These are phyloP conservation scores for Ctenosaura bakeri DNA, from an alignment of 2,797 vertebrate genomes.

Conservation along the genomic window DNA sequence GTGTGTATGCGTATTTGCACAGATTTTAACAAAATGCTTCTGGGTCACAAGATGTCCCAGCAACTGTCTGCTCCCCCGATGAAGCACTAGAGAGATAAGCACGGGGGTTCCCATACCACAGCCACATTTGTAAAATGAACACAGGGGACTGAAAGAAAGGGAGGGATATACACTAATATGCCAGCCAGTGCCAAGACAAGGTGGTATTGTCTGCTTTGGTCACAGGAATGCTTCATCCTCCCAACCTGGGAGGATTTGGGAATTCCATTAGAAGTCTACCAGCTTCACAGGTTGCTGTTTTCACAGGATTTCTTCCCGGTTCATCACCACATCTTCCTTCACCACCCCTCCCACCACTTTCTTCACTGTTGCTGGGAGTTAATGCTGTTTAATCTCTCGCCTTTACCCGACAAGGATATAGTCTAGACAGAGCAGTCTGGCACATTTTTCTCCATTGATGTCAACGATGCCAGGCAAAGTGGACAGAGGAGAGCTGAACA, in stretches of 20 bases:
- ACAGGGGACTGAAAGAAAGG: background rate
- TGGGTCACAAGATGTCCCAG: background rate
- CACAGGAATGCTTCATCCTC: too few species aligned
- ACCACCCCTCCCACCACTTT: background rate
- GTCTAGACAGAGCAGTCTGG: background rate
- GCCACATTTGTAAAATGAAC: background rate
- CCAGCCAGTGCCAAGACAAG: background rate
- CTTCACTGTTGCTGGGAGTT: constrained; percentile 23
- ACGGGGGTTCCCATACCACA: background rate
- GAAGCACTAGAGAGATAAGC: background rate
- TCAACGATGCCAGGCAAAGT: background rate
- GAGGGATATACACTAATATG: background rate
- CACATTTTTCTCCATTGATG: background rate
- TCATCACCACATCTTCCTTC: constrained; percentile 37
- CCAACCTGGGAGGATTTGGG: background rate
- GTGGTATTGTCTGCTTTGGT: background rate
- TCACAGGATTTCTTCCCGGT: constrained; percentile 50
- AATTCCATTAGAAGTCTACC: background rate
- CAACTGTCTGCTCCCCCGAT: too few species aligned
- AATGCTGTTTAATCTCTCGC: constrained; percentile 43
- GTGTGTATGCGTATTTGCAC: too few species aligned
- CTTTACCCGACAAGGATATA: background rate
- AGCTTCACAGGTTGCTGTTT: constrained; percentile 35
- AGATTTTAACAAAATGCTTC: background rate
- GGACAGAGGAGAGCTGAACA: background rate